Evolutionary conservation across 2,888 invertebrate genomes (phyloP).

Genomic region (Corythucha ciliata): DNA sequence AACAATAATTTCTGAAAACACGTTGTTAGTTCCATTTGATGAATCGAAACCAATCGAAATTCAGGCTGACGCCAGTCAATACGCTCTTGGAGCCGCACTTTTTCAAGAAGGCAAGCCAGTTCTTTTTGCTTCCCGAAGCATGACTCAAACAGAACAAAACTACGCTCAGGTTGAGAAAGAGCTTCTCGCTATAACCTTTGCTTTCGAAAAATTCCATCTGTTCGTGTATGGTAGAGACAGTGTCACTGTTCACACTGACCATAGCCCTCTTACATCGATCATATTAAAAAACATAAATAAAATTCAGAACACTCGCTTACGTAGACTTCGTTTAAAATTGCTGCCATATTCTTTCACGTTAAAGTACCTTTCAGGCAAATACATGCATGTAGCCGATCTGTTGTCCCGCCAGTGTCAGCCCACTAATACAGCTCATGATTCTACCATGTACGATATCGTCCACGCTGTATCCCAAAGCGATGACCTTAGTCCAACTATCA

Average conservation of each 20-base stretch:
- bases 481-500: not conserved
- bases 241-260: slow-evolving; percentile 19
- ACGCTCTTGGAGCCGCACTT: not conserved
- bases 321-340: not conserved
- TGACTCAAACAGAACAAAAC: slow-evolving; percentile 4
- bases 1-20: not conserved
- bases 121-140: not conserved
- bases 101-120: not conserved
- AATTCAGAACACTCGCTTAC: not conserved
- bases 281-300: slow-evolving; percentile 17
- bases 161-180: slow-evolving; percentile 11
- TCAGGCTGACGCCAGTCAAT: not conserved
- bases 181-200: slow-evolving; percentile 17
- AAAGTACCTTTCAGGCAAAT: not conserved
- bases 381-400: not conserved
- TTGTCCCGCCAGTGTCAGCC: slow-evolving; percentile 2
- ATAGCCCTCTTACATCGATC: slow-evolving; percentile 9
- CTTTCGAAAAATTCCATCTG: slow-evolving; percentile 17
- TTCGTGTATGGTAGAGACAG: slow-evolving; percentile 19
- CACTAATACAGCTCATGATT: not conserved
- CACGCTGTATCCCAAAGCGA: not conserved
- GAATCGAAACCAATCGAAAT: not conserved
- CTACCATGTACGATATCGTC: not conserved
- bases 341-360: not conserved
- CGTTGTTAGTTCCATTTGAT: not conserved